Conservation (phyloP, 2,888 invertebrate genomes). For the Gonocerus acuteangulatus region DNA sequence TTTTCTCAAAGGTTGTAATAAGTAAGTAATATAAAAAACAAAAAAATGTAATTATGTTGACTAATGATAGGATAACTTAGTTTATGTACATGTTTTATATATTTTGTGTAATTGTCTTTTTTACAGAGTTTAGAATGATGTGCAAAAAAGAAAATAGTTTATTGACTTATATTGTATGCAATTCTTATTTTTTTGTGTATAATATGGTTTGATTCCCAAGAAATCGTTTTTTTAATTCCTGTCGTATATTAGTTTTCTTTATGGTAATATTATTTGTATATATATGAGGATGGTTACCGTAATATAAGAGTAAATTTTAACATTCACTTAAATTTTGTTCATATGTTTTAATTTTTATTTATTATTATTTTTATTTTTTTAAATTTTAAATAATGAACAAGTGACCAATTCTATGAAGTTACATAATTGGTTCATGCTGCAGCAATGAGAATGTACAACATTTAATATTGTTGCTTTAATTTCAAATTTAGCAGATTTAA, state of each 20-base stretch:
- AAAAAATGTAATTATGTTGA: slow-evolving; percentile 31
- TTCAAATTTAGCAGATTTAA: background rate
- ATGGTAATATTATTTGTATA: slow-evolving; percentile 14
- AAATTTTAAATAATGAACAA: slow-evolving; percentile 2
- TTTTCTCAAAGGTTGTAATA: slow-evolving; percentile 35
- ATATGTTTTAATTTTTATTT: background rate
- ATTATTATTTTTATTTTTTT: background rate
- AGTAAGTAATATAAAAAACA: slow-evolving; percentile 21
- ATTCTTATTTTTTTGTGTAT: background rate
- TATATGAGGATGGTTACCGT: slow-evolving; percentile 22
- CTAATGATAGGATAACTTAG: slow-evolving; percentile 31
- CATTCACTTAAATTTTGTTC: slow-evolving; percentile 2
- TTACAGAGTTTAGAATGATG: slow-evolving; percentile 21
- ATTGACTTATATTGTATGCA: background rate
- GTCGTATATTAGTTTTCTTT: slow-evolving; percentile 17
- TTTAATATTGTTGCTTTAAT: slow-evolving; percentile 14
- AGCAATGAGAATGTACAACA: slow-evolving; percentile 9
- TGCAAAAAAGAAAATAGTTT: slow-evolving; percentile 10
- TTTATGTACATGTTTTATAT: slow-evolving; percentile 21
- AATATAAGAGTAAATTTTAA: slow-evolving; percentile 18
- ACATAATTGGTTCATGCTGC: background rate
- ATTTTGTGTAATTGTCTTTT: slow-evolving; percentile 22
- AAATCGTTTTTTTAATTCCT: background rate
- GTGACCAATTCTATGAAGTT: slow-evolving; percentile 1
- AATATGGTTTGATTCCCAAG: background rate